Evolutionary conservation across 2,888 invertebrate species (phyloP), one percentile per base, ranked within the genome.

Genomic region (Anticlea derivata): DNA sequence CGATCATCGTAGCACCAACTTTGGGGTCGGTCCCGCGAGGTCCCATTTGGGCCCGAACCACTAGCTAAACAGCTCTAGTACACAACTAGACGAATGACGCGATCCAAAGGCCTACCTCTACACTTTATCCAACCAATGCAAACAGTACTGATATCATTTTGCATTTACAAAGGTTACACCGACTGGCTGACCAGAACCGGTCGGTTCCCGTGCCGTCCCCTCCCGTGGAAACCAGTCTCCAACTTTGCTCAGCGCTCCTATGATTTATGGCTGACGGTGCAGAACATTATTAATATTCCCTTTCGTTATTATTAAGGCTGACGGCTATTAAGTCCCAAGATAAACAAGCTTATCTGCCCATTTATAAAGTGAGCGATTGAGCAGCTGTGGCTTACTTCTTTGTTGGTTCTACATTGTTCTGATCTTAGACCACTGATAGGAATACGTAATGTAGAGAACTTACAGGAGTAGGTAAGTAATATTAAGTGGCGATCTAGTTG

Each of bases 261-360:
- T 69, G 67, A 67, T 65, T 65, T 62, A 67, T 64, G 44, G 45
- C 58, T 41, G 51, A 35, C 41, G 41, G 34, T 46, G 58, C 38
- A 41, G 52, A 48, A 41, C 50, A 43, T 64, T 61, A 61, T 62
- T 65, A 63, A 66, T 63, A 61, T 57, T 63, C 57, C 40, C 53
- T 50, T 44, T 55, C 53, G 45, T 44, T 29, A 46, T 60, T 61
- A 61, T 55, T 58, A 63, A 55, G 39, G 56, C 57, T 51, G 63
- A 59, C 62, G 60, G 60, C 54, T 61, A 63, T 66, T 66, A 65
- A 65, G 55, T 38, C 50, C 41, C 27, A 61, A 63, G 66, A 68
- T 65, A 67, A 66, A 68, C 61, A 68, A 54, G 55, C 58, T 61
- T 55, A 60, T 61, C 60, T 47, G 55, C 40, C 55, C 41, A 39